Percentiles rank a stretch among this genome's conserved stretches.
Conservation (phyloP, 2,797 vertebrate species). For the Dicrostonyx torquatus region DNA sequence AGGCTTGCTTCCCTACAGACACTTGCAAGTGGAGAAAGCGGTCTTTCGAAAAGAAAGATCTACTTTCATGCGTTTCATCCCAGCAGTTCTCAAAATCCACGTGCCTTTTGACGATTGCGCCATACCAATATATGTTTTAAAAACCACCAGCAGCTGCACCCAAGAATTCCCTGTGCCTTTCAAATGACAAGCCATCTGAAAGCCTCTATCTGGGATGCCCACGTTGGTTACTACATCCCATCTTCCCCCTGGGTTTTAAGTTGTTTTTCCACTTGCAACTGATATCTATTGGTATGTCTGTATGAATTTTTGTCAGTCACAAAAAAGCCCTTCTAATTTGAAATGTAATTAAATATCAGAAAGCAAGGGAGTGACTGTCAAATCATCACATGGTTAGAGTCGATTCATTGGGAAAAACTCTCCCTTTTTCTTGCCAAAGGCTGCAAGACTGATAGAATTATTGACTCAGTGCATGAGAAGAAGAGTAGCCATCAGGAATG, state of each 20-base stretch:
- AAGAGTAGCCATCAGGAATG: constrained; percentile 45
- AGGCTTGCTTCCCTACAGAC: neutral
- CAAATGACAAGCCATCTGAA: neutral
- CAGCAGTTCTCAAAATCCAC: constrained; percentile 18
- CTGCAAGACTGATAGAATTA: constrained; percentile 59
- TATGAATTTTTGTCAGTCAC: constrained; percentile 4
- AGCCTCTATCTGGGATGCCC: neutral
- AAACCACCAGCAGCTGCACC: neutral
- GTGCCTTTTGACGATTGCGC: neutral
- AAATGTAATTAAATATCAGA: constrained; percentile 67
- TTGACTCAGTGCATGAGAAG: constrained; percentile 50
- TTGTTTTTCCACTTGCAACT: constrained; percentile 37
- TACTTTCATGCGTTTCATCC: neutral
- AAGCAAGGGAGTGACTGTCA: constrained; percentile 61
- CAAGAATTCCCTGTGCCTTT: neutral
- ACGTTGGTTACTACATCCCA: neutral
- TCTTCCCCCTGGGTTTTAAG: neutral
- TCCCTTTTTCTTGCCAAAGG: constrained; percentile 46
- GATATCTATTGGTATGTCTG: constrained; percentile 34
- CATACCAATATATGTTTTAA: neutral
- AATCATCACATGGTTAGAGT: constrained; percentile 55
- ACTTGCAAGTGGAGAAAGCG: constrained; percentile 3
- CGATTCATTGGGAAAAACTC: constrained; percentile 61
- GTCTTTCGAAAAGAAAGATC: neutral
- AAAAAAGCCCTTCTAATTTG: neutral